Base-by-base conservation (phyloP, 2,113 vertebrate genomes). In the Tamias sibiricus region DNA sequence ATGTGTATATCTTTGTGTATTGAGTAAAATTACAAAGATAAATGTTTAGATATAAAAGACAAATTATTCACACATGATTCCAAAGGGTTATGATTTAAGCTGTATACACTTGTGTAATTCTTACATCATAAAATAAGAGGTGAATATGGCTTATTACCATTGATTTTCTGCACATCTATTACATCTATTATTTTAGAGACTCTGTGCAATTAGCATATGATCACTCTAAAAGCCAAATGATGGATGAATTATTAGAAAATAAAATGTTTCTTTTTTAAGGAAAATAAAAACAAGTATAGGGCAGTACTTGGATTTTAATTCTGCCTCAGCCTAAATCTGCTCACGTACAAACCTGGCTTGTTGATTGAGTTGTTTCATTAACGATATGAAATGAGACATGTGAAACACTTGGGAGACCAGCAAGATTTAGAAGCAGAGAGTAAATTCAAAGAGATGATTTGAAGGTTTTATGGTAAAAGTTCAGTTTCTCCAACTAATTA, bases 301-400 rank as follows among this genome's bases (percentile, higher is more conserved):
- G 4, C 24, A 42, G 35, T 54, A n/a, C 79, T 89, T 97, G 91
- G 32, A 80, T 98, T 98, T 94, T 96, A 94, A 94, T 96, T 95
- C 62, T 62, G 82, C 17, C 92, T 94, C 85, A 97, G 42, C 4
- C 32, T 95, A 94, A 98, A 97, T 97, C 90, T 96, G 66, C 59
- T 98, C 97, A 90, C 12, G 8, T 95, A 95, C 16, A 54, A 94
- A 97, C 93, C 22, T 24, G 28, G 47, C 84, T 97, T 84, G 97
- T 98, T 98, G 98, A 99, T 98, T 99, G 98, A 98, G 97, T 98
- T 98, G 98, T 98, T 98, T 98, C 97, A 98, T 98, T 98, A 98
- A 71, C 62, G 81, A 81, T 98, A 98, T 98, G 97, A 98, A 98
- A 98, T 97, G 84, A 98, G 98, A 98, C 98, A 97, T 89, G 92